These are phyloP conservation scores for Catostylus mosaicus DNA, from an alignment of 30 jellyfish, hydroid and myxozoan species.

Conservation along the genomic window DNA sequence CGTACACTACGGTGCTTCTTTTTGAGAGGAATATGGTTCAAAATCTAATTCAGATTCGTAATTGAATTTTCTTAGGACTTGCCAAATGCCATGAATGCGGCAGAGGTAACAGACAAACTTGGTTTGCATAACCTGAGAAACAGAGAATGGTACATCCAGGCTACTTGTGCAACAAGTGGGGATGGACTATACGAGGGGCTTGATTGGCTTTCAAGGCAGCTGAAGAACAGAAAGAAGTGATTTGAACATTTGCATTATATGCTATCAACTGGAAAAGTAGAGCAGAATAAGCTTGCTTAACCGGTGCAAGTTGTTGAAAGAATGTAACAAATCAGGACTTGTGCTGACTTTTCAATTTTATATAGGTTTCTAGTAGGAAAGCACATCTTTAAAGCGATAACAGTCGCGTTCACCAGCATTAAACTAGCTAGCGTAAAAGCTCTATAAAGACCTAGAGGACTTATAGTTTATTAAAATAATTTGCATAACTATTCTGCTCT, in stretches of 20 bases:
- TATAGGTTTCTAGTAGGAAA: background rate
- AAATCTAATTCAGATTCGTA: no score
- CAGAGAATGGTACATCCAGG: conserved; percentile 96
- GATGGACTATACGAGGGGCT: conserved; percentile 99
- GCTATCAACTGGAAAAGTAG: background rate
- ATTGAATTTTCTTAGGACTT: conserved; percentile 75
- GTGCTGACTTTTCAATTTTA: background rate
- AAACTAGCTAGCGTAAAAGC: no score
- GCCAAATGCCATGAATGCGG: conserved; percentile 95
- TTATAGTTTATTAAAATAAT: no score
- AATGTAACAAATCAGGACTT: background rate
- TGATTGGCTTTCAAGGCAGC: conserved; percentile 96
- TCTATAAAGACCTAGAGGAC: no score
- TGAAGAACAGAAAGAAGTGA: conserved; percentile 87
- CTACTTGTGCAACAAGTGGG: conserved; percentile 99
- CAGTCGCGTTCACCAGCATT: no score
- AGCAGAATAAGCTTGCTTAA: background rate
- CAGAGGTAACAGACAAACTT: conserved; percentile 96
- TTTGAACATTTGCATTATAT: background rate
- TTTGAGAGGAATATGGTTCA: no score
- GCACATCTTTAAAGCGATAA: no score
- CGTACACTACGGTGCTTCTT: no score
- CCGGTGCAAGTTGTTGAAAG: background rate
- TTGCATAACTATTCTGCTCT: no score
- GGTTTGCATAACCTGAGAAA: conserved; percentile 77